Conservation (phyloP, 1,140 invertebrate genomes). For the Trachelipus rathkii region DNA sequence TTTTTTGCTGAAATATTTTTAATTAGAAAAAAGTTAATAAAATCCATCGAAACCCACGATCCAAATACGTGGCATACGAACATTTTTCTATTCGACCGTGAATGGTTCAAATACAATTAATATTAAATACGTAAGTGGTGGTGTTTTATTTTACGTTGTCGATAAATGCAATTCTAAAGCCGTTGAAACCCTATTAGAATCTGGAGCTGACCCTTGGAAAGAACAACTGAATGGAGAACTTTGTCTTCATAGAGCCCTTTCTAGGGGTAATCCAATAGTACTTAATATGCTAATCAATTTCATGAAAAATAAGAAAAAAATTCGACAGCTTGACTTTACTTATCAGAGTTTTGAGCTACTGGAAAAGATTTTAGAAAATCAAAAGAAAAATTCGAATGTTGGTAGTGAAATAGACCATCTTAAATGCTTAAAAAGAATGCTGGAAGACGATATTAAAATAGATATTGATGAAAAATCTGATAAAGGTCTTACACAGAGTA, state of each 20-base stretch:
- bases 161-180: constrained; percentile 20
- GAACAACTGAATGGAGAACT: constrained; percentile 29
- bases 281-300: constrained; percentile 28
- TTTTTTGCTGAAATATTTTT: too few species aligned
- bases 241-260: constrained; percentile 36
- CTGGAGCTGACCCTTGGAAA: constrained; percentile 34
- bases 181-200: constrained; percentile 27
- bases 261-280: constrained; percentile 27
- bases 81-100: too few species aligned
- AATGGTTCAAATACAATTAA: too few species aligned
- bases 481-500: constrained; percentile 3
- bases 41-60: too few species aligned
- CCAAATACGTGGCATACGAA: too few species aligned
- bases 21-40: too few species aligned
- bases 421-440: constrained; percentile 29
- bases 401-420: constrained; percentile 17
- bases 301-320: constrained; percentile 33
- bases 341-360: constrained; percentile 34
- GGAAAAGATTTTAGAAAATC: constrained; percentile 31
- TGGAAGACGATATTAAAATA: constrained; percentile 30
- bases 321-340: constrained; percentile 24
- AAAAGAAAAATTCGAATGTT: background rate
- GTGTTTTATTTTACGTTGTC: constrained; percentile 34
- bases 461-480: constrained; percentile 29
- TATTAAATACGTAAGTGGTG: too few species aligned